Conservation (phyloP, 2,888 invertebrate species). For the Drosophila nr. perissopoda region DNA sequence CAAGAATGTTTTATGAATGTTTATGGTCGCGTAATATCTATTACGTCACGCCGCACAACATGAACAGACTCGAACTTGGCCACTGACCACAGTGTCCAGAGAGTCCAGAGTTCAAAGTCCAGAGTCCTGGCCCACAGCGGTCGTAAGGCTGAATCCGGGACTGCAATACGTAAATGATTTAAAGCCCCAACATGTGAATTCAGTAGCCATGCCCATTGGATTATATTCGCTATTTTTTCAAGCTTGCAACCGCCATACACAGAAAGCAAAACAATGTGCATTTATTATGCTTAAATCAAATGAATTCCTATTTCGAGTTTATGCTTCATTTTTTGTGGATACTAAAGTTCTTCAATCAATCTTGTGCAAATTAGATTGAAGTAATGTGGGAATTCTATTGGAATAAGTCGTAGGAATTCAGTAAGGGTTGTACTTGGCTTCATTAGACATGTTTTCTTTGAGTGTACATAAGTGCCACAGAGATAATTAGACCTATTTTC, state of each 20-base stretch:
- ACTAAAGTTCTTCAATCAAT: background rate
- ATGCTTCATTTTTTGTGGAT: background rate
- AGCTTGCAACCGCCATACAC: background rate
- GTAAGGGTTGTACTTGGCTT: background rate
- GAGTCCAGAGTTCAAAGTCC: background rate
- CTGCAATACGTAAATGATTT: conserved; percentile 59
- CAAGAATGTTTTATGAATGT: conserved; percentile 81
- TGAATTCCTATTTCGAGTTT: too few species aligned
- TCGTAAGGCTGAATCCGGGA: conserved; percentile 53
- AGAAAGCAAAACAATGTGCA: background rate
- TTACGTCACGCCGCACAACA: conserved; percentile 70
- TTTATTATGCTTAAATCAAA: background rate
- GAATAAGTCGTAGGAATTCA: background rate
- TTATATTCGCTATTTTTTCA: background rate
- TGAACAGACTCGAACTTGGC: conserved; percentile 9
- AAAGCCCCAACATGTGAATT: conserved; percentile 30
- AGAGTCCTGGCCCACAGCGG: conserved; percentile 45
- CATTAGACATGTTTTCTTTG: background rate
- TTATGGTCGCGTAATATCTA: conserved; percentile 79
- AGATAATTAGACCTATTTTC: background rate
- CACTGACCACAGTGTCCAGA: background rate
- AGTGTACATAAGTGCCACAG: background rate
- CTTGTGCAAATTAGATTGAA: background rate
- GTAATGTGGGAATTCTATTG: background rate
- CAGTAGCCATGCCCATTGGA: conserved; percentile 1